phyloP scores from a whole-genome alignment of 2,888 invertebrate genomes.

The Sclerodermus sp. region DNA sequence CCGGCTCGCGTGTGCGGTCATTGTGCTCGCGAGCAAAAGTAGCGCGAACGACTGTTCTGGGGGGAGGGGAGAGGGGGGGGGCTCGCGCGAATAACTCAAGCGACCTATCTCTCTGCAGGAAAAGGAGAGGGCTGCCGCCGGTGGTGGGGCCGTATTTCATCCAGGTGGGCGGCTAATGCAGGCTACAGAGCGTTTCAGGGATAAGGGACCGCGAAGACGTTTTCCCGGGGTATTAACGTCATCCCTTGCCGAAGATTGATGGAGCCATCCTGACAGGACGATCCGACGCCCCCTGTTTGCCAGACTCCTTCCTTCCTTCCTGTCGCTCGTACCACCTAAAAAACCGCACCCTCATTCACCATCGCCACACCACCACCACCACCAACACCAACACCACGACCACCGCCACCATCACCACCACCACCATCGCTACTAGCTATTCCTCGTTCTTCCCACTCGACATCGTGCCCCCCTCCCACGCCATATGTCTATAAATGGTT shows the following conservation, averaged over 20 bases:
- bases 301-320: conserved; percentile 13
- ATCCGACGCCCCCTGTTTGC: conserved; percentile 1
- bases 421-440: no score
- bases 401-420: no score
- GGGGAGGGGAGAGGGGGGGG: no score
- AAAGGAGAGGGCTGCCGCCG: no score
- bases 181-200: conserved; percentile 23
- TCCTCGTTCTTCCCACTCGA: no score
- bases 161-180: conserved; percentile 28
- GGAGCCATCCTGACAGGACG: conserved; percentile 39
- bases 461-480: no score
- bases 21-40: neutral
- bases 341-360: neutral
- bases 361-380: conserved; percentile 17
- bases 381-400: no score
- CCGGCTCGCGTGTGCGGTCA: neutral
- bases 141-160: conserved; percentile 22
- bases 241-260: conserved; percentile 53
- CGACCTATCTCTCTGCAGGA: no score
- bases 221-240: conserved; percentile 50
- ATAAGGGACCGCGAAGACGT: conserved; percentile 39
- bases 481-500: no score
- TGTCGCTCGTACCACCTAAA: neutral
- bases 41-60: no score
- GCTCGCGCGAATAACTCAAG: no score